Evolutionary conservation across 1,140 invertebrate genomes (phyloP), one percentile per base, ranked within the genome.

Genomic region (Drosophila repleta): DNA sequence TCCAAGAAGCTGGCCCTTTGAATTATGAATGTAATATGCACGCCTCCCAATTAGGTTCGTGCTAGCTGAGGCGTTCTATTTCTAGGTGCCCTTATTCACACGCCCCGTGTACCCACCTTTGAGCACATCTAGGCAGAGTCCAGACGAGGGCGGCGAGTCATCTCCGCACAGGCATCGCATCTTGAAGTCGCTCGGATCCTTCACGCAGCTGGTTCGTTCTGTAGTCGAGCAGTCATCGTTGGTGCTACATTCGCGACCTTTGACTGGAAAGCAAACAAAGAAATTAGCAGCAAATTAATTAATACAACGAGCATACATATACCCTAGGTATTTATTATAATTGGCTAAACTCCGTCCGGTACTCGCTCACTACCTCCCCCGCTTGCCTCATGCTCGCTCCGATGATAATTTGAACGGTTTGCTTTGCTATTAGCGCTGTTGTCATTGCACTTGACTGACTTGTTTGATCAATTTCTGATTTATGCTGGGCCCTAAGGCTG

Each of bases 131-230:
- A 92, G 92, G 72, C 95, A 95, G 18, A 92, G 92, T 21, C 95
- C 95, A 73, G 95, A 95, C 1, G 93, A 73, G 0, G 95, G 95
- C 1, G 94, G 92, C 1, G 92, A 89, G 79, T 94, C 94, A 89
- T 95, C 94, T 0, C 94, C 94, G 73, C 95, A 95, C 0, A 95
- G 93, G 62, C 95, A 95, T 20, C 94, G 92, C 29, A 93, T 92
- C 62, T 93, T 93, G 24, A 93, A 92, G 76, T 95, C 94, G 63
- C 92, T 93, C 18, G 92, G 92, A 39, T 95, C 94, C 35, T 93
- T 85, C 4, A 95, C 93, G 61, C 95, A 95, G 17, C 94, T 95
- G 18, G 94, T 94, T 55, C 94, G 93, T 82, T 93, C 93, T 71
- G 95, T 94, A 10, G 93, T 93, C 5, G 92, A 92, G 72, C 95